Conservation (phyloP, 2,113 vertebrate species). For the Ameiurus melas region DNA sequence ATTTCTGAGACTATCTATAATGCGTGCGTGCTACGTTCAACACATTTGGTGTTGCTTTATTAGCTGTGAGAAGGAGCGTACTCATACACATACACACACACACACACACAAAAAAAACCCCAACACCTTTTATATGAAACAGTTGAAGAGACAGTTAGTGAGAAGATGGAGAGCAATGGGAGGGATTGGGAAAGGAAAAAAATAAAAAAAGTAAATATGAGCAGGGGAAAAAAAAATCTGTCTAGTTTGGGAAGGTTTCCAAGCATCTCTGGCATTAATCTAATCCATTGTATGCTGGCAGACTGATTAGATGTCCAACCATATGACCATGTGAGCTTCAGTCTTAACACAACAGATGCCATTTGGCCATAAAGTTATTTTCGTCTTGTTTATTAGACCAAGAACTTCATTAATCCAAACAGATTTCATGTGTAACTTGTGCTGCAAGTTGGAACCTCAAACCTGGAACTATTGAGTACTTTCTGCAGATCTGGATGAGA, state of each 20-base stretch:
- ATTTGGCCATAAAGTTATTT: slow-evolving; percentile 52
- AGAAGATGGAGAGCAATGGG: slow-evolving; percentile 25
- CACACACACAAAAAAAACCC: slow-evolving; percentile 2
- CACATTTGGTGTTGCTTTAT: slow-evolving; percentile 67
- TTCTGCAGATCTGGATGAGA: background rate
- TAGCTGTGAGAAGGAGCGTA: slow-evolving; percentile 61
- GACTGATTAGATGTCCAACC: slow-evolving; percentile 52
- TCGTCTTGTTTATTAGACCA: slow-evolving; percentile 45
- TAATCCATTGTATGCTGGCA: slow-evolving; percentile 50
- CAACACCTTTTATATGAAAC: slow-evolving; percentile 33
- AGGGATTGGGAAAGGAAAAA: background rate
- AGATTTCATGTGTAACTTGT: slow-evolving; percentile 3
- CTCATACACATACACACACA: background rate
- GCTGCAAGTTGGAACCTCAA: background rate
- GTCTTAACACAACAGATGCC: slow-evolving; percentile 57
- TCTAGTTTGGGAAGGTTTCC: slow-evolving; percentile 44
- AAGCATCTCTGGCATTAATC: slow-evolving; percentile 52
- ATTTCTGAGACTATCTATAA: slow-evolving; percentile 58
- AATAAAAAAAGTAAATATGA: background rate
- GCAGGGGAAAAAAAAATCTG: slow-evolving; percentile 36
- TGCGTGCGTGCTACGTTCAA: slow-evolving; percentile 49
- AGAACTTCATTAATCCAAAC: slow-evolving; percentile 38
- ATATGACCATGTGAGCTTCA: slow-evolving; percentile 50
- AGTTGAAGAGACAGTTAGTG: slow-evolving; percentile 41
- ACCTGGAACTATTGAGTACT: slow-evolving; percentile 6